Conservation (phyloP, 2,113 vertebrate genomes). For the Hypomesus transpacificus region DNA sequence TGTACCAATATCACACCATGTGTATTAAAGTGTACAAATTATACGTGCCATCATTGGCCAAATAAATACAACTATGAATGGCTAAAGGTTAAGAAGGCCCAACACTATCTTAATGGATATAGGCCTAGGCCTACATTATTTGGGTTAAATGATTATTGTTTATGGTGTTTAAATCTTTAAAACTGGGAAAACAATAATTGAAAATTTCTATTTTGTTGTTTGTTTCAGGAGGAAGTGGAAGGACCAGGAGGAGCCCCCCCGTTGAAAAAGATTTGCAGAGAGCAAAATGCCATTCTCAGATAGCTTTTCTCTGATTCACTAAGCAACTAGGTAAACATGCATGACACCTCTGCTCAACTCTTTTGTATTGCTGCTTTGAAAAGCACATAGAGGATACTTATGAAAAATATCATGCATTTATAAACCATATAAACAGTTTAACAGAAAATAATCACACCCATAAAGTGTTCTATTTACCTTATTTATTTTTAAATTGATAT, state of each 20-base stretch:
- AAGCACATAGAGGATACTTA: not conserved
- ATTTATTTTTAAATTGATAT: too few species aligned
- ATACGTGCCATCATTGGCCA: too few species aligned
- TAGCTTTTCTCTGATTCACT: constrained; percentile 72
- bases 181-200: not conserved
- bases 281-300: constrained; percentile 80
- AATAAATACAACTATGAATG: too few species aligned
- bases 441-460: too few species aligned
- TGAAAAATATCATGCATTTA: too few species aligned
- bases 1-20: too few species aligned
- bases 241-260: constrained; percentile 78
- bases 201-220: constrained; percentile 16
- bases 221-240: constrained; percentile 78
- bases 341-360: constrained; percentile 30
- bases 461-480: too few species aligned
- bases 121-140: not conserved
- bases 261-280: constrained; percentile 89
- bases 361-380: not conserved
- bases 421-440: too few species aligned
- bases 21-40: too few species aligned
- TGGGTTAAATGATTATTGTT: not conserved
- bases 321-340: constrained; percentile 27
- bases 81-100: too few species aligned
- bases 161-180: not conserved
- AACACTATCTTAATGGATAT: too few species aligned